phyloP scores from a whole-genome alignment of 2,888 invertebrate genomes.

The Drosophila pegasa region DNA sequence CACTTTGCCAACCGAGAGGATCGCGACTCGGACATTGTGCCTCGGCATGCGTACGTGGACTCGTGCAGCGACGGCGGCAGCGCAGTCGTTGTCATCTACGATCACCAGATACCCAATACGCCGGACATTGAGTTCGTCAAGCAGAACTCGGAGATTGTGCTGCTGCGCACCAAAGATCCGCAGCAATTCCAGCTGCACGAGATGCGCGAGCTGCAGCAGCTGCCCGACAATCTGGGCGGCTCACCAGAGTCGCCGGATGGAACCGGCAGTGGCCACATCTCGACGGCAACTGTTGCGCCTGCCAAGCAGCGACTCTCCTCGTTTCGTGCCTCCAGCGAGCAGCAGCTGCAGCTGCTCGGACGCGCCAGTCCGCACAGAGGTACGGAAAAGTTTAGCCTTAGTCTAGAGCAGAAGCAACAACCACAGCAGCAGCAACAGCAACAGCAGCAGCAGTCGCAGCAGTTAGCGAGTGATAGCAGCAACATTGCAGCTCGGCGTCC shows the following conservation, averaged over 20 bases:
- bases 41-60: conserved; percentile 70
- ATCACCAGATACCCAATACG: conserved; percentile 83
- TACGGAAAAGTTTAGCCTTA: conserved; percentile 70
- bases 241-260: conserved; percentile 64
- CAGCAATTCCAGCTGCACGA: conserved; percentile 75
- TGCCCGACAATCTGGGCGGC: conserved; percentile 72
- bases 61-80: conserved; percentile 75
- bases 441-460: conserved; percentile 43
- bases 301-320: conserved; percentile 85
- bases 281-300: conserved; percentile 82
- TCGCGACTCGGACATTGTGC: conserved; percentile 62
- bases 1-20: conserved; percentile 80
- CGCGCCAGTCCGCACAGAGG: conserved; percentile 76
- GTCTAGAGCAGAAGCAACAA: conserved; percentile 48
- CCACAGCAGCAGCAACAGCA: conserved; percentile 48
- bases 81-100: conserved; percentile 84
- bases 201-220: conserved; percentile 79
- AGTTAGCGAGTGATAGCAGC: conserved; percentile 44
- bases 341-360: conserved; percentile 81
- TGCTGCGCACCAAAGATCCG: conserved; percentile 84
- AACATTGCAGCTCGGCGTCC: conserved; percentile 46
- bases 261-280: background rate
- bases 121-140: conserved; percentile 84
- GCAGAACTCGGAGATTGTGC: conserved; percentile 84
- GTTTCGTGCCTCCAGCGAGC: conserved; percentile 83